Evolutionary conservation across 2,797 vertebrate genomes (phyloP), one percentile per base, ranked within the genome.

Genomic region (Semaprochilodus insignis): DNA sequence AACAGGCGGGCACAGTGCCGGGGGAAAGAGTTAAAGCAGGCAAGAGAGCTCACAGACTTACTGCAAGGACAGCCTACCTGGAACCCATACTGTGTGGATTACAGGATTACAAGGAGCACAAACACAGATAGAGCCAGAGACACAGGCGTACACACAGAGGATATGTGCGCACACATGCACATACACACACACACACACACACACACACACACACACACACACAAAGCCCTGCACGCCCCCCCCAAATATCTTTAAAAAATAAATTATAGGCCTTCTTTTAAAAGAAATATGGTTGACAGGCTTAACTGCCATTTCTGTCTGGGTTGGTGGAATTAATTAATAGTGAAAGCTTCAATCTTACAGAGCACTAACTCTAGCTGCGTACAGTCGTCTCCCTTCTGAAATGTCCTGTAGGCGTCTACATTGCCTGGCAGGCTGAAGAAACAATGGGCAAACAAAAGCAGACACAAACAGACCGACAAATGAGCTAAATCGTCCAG

Each of bases 21-120:
- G 44, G 25, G 51, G 70, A 75, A 63, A 80, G 74, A 69, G 62
- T 63, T 87, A 73, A 77, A 83, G 72, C 63, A 78, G 72, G 48
- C 69, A 63, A 83, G 60, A 60, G 72, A 80, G 84, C 66, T 72
- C 44, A n/a, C 67, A 63, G 73, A 67, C 59, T 66, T 66, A 57
- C 60, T 70, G 63, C 62, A 77, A 40, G 67, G 59, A 82, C 74
- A 87, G 73, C 60, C 17, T 57, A 66, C 72, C 57, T 81, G 54
- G 77, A 74, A 85, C 76, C 72, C 71, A 78, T 75, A 36, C 78
- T 69, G 69, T 81, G 70, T 48, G 66, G 62, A 78, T 77, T 84
- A 67, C 60, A 85, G 40, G 72, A 72, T 78, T 80, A 83, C 74
- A 71, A 67, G 81, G 19, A 77, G n/a, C 62, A 73, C 23, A 52